These are phyloP conservation scores for Brotula barbata DNA, from an alignment of 2,797 vertebrate genomes.

Conservation along the genomic window DNA sequence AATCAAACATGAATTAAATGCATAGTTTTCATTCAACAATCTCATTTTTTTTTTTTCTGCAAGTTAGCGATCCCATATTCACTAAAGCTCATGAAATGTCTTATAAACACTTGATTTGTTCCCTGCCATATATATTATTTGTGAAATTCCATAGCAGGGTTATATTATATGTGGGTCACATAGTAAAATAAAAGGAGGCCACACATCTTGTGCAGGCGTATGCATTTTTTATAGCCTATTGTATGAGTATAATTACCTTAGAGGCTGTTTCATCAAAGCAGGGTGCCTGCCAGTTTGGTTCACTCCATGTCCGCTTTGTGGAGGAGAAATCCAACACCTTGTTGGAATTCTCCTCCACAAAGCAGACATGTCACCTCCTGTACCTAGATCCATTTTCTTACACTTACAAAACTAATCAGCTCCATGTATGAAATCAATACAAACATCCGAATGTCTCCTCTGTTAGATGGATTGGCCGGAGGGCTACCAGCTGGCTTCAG, in stretches of 20 bases:
- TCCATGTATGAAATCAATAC: not conserved
- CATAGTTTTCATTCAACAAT: not conserved
- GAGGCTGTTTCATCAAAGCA: constrained; percentile 10
- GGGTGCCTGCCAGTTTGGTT: constrained; percentile 13
- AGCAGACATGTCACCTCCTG: not conserved
- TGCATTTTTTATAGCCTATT: constrained; percentile 27
- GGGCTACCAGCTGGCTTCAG: constrained; percentile 90
- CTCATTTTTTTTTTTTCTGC: too few species aligned
- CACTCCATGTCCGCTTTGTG: constrained; percentile 1
- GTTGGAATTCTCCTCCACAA: not conserved
- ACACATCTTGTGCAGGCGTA: not conserved
- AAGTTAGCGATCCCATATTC: too few species aligned
- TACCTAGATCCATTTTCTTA: not conserved
- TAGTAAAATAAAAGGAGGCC: not conserved
- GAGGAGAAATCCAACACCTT: too few species aligned
- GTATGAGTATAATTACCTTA: constrained; percentile 1
- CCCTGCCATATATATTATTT: not conserved
- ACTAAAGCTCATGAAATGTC: too few species aligned
- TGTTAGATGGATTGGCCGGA: constrained; percentile 92
- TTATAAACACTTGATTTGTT: not conserved
- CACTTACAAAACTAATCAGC: not conserved
- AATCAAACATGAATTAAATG: too few species aligned
- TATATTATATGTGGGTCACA: not conserved
- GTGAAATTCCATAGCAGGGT: not conserved
- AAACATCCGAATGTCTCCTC: constrained; percentile 23